Percentiles rank a stretch among this genome's conserved stretches.
These are phyloP conservation scores for Tryphoninae sp. DNA, from an alignment of 2,888 invertebrate species.

Conservation along the genomic window DNA sequence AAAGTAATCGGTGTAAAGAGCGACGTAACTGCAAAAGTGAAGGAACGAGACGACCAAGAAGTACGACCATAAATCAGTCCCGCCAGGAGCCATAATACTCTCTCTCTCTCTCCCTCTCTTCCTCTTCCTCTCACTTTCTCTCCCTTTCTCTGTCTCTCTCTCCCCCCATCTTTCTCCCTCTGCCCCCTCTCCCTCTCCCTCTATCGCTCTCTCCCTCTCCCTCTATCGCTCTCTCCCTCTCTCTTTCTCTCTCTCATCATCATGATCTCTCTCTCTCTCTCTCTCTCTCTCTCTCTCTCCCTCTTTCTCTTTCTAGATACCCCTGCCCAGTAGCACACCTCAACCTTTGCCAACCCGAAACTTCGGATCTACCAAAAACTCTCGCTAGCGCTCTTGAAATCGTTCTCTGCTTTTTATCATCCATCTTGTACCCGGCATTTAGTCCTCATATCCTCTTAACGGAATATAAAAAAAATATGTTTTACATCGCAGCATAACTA, in stretches of 20 bases:
- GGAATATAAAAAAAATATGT: slow-evolving; percentile 1
- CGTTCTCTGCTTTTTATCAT: slow-evolving; percentile 29
- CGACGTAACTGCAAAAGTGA: slow-evolving; percentile 35
- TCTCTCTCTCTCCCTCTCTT: neutral
- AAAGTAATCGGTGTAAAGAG: slow-evolving; percentile 21
- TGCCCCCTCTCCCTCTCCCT: neutral
- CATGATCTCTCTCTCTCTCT: neutral
- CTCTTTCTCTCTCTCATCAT: neutral
- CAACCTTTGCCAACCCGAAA: slow-evolving; percentile 6
- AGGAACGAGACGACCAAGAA: slow-evolving; percentile 39
- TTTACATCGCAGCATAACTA: neutral
- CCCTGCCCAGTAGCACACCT: slow-evolving; percentile 12
- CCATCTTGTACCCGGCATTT: slow-evolving; percentile 16
- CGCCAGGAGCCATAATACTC: slow-evolving; percentile 45
- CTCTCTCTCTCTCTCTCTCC: too few relatives aligned
- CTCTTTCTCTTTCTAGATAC: neutral
- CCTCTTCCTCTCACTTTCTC: neutral
- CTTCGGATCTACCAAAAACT: slow-evolving; percentile 34
- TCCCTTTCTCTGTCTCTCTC: neutral
- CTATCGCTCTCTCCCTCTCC: neutral
- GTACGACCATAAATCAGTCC: slow-evolving; percentile 58
- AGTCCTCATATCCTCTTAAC: neutral
- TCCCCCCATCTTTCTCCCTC: neutral
- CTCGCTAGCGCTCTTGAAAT: slow-evolving; percentile 18
- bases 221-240: too few relatives aligned